Evolutionary conservation across 2,797 vertebrate genomes (phyloP), one percentile per base, ranked within the genome.

Genomic region (Sphenopsis melanotis): DNA sequence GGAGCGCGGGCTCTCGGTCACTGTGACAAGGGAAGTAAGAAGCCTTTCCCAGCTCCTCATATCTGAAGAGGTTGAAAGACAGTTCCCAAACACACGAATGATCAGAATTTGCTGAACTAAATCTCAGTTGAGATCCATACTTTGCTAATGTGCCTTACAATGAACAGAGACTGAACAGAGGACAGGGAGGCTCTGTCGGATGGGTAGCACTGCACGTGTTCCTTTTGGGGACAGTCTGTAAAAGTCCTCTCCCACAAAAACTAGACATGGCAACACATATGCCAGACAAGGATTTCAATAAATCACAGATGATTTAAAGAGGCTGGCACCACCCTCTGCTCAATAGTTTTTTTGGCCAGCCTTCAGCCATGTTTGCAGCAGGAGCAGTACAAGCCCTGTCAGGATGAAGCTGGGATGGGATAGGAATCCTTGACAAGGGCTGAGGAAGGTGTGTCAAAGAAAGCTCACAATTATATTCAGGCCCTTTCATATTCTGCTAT

Each of bases 201-300:
- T 1, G 16, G 56, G 49, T 64, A 66, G 15, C 4, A 27, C 57
- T 29, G 69, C 50, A 37, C 24, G 3, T 0, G 12, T 50, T 53
- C 19, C 16, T 76, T 79, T 39, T 29, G 75, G 41, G 44, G 78
- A 22, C 53, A 79, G 41, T 16, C 41, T 68, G 53, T 29, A 20
- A 32, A 56, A 69, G 64, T 41, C 44, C 46, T 64, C 36, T 94
- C 72, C 39, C 69, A 88, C 76, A 71, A 53, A 81, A 94, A 21
- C 87, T 37, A 36, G 15, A 87, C 90, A 81, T 91, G 94, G 89
- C 88, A 93, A 82, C 61, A 85, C 85, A 71, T 63, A 77, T 68
- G n/a, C 65, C 76, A 79, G 91, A 89, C 57, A 95, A 89, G 89
- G 46, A 42, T 47, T 96, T 96, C 91, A 88, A 57, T 89, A 96